Conservation (phyloP, 2,113 vertebrate genomes). For the Bucco capensis region DNA sequence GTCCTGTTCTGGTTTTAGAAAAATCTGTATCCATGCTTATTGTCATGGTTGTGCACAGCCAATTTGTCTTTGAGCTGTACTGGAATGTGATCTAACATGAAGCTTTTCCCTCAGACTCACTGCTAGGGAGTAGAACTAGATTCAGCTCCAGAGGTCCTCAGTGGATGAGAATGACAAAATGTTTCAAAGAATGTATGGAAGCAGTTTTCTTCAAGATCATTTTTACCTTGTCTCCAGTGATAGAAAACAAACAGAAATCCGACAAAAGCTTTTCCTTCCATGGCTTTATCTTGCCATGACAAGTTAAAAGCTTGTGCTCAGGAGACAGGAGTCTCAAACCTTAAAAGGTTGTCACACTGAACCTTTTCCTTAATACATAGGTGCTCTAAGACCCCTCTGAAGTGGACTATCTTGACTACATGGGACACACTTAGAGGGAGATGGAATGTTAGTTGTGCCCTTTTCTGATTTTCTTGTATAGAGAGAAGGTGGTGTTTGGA, state of each 20-base stretch:
- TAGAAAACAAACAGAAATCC: background rate
- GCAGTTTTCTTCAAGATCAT: background rate
- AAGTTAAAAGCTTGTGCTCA: background rate
- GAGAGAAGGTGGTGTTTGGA: background rate
- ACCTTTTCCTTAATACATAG: background rate
- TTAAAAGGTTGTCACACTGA: background rate
- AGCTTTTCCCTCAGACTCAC: background rate
- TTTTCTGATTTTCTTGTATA: background rate
- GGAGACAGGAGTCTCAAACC: background rate
- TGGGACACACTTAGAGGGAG: background rate
- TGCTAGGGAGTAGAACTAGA: background rate
- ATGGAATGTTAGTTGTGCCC: background rate
- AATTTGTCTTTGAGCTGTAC: background rate
- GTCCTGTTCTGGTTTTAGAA: background rate
- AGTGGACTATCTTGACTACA: background rate
- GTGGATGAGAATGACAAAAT: background rate
- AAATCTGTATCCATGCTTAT: background rate
- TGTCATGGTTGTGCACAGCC: background rate
- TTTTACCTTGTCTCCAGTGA: background rate
- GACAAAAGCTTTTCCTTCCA: background rate
- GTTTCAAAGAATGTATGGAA: background rate
- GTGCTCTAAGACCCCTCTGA: background rate
- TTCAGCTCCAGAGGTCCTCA: background rate
- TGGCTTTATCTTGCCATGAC: background rate
- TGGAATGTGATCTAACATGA: background rate